phyloP scores from a whole-genome alignment of 1,140 invertebrate genomes.

The Drosophila mauritiana region DNA sequence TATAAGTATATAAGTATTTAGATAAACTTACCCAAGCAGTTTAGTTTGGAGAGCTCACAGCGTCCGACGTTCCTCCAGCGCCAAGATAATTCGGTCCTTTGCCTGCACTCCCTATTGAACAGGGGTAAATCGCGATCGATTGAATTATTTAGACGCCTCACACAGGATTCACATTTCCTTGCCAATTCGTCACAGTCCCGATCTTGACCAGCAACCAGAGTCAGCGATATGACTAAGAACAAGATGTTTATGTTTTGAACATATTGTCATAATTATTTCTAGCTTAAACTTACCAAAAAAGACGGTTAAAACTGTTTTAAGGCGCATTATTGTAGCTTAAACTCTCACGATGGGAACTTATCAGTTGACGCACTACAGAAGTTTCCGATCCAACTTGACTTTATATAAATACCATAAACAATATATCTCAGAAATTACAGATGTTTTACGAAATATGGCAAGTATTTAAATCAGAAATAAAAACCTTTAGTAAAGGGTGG shows the following conservation, averaged over 20 bases:
- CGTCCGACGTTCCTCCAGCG: slow-evolving; percentile 40
- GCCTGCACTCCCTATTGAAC: slow-evolving; percentile 27
- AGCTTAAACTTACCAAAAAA: slow-evolving; percentile 11
- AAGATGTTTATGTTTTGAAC: too few species aligned
- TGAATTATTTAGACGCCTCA: neutral
- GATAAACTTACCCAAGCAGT: slow-evolving; percentile 26
- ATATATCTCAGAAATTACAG: neutral
- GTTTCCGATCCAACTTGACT: neutral
- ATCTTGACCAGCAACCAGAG: slow-evolving; percentile 30
- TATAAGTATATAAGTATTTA: too few species aligned
- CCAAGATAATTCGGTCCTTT: slow-evolving; percentile 17
- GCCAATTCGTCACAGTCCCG: slow-evolving; percentile 22
- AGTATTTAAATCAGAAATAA: slow-evolving; percentile 3
- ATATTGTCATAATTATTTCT: too few species aligned
- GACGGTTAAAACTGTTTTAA: slow-evolving; percentile 1
- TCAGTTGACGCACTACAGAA: slow-evolving; percentile 19
- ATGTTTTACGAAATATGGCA: slow-evolving; percentile 5
- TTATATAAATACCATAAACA: slow-evolving; percentile 24
- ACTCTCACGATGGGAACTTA: slow-evolving; percentile 2
- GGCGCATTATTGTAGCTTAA: slow-evolving; percentile 14
- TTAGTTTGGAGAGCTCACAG: slow-evolving; percentile 32
- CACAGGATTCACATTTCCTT: slow-evolving; percentile 9
- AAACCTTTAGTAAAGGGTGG: neutral
- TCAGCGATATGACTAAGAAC: slow-evolving; percentile 22
- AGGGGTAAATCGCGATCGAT: slow-evolving; percentile 4